Conservation (phyloP, 2,113 vertebrate genomes). For the Silurus meridionalis region DNA sequence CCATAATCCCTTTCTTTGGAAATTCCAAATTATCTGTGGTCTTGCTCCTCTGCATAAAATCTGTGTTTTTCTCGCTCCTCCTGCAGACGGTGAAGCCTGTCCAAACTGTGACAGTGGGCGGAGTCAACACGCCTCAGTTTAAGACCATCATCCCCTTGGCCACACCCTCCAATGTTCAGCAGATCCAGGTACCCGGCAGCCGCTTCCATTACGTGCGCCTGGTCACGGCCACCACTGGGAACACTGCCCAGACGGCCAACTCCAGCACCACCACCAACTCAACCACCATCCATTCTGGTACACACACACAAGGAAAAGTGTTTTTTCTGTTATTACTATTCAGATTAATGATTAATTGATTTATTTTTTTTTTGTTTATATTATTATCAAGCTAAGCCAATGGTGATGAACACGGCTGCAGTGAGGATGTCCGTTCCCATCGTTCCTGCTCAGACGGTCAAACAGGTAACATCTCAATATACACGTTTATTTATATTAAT, state of each 20-base stretch:
- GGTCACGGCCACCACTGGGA: slow-evolving; percentile 88
- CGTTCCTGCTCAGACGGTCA: slow-evolving; percentile 86
- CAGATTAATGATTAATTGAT: neutral
- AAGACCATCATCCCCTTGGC: slow-evolving; percentile 96
- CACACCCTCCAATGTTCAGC: slow-evolving; percentile 91
- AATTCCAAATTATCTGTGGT: neutral
- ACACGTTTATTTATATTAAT: neutral
- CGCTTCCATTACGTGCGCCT: slow-evolving; percentile 97
- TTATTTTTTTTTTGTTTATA: neutral
- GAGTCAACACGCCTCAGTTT: slow-evolving; percentile 85
- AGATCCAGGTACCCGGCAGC: slow-evolving; percentile 97
- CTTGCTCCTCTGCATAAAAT: neutral
- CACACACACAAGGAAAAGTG: slow-evolving; percentile 24
- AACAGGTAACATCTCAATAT: slow-evolving; percentile 79
- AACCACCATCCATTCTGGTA: slow-evolving; percentile 87
- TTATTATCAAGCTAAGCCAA: slow-evolving; percentile 83
- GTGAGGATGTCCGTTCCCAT: slow-evolving; percentile 96
- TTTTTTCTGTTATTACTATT: neutral
- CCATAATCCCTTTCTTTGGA: neutral
- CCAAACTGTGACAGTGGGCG: slow-evolving; percentile 87
- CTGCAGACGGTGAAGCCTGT: slow-evolving; percentile 85
- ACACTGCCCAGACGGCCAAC: slow-evolving; percentile 74
- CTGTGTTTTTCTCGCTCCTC: neutral
- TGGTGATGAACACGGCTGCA: slow-evolving; percentile 84
- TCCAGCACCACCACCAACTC: slow-evolving; percentile 82